These are phyloP conservation scores for Caenorhabditis sp. DNA, from an alignment of 2,888 invertebrate genomes.

Conservation along the genomic window DNA sequence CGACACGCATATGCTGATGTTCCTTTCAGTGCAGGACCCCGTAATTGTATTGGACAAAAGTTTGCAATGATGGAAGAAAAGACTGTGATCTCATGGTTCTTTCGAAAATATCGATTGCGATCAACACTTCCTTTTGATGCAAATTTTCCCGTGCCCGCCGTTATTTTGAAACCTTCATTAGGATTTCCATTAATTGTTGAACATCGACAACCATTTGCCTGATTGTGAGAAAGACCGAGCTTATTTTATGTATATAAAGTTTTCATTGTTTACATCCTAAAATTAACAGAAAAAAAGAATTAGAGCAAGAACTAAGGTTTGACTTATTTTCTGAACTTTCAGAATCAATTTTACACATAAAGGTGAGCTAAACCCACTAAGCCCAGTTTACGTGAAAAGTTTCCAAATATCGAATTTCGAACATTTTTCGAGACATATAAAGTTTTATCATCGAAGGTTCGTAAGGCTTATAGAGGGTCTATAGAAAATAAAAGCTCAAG, in stretches of 20 bases:
- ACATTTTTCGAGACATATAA: too few species aligned
- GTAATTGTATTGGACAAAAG: slow-evolving; percentile 64
- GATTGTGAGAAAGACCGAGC: neutral
- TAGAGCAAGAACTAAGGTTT: too few species aligned
- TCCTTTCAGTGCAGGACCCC: slow-evolving; percentile 60
- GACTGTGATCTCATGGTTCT: slow-evolving; percentile 71
- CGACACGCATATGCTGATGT: slow-evolving; percentile 57
- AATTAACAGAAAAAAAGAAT: neutral
- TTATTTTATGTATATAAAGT: neutral
- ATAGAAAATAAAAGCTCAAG: too few species aligned
- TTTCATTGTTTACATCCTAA: neutral
- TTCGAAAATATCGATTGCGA: slow-evolving; percentile 68
- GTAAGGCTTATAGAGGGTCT: too few species aligned
- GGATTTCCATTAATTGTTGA: slow-evolving; percentile 46
- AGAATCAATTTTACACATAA: too few species aligned
- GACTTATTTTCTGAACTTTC: too few species aligned
- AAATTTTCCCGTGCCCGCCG: slow-evolving; percentile 46
- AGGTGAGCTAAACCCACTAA: too few species aligned
- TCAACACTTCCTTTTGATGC: slow-evolving; percentile 43
- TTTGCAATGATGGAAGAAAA: slow-evolving; percentile 69
- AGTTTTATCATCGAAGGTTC: too few species aligned
- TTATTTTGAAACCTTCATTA: slow-evolving; percentile 48
- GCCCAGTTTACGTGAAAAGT: too few species aligned
- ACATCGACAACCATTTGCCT: slow-evolving; percentile 7
- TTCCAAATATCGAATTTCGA: too few species aligned